phyloP scores from a whole-genome alignment of 2,113 vertebrate species.

The Leptodactylus fuscus region DNA sequence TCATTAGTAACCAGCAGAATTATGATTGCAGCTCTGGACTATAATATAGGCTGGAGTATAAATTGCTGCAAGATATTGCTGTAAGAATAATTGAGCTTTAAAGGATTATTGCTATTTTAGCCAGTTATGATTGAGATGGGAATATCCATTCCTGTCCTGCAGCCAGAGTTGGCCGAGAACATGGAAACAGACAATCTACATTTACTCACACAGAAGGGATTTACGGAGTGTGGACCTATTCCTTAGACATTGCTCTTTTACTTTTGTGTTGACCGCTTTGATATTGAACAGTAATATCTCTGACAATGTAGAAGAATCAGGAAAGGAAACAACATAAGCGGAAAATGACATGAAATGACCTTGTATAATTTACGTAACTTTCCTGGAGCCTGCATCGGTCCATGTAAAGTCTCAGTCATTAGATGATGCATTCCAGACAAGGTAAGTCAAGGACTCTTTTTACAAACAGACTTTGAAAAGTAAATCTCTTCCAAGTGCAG shows the following conservation, averaged over 20 bases:
- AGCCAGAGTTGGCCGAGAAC: too few relatives aligned
- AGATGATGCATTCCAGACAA: conserved; percentile 22
- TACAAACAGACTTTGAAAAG: conserved; percentile 4
- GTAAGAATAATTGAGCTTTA: too few relatives aligned
- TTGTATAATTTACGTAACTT: neutral
- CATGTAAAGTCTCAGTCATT: conserved; percentile 4
- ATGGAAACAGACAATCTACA: too few relatives aligned
- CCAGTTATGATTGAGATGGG: too few relatives aligned
- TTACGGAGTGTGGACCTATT: too few relatives aligned
- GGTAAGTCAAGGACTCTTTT: conserved; percentile 15
- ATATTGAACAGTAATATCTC: neutral
- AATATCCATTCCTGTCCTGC: too few relatives aligned
- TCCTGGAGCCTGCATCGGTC: neutral
- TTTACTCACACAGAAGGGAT: too few relatives aligned
- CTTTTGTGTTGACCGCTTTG: too few relatives aligned
- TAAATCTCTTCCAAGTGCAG: neutral
- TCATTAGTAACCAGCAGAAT: neutral
- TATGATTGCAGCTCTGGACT: neutral
- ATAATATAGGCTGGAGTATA: neutral
- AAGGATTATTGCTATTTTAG: too few relatives aligned
- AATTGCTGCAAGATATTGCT: too few relatives aligned
- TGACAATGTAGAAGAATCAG: neutral
- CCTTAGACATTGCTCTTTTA: too few relatives aligned
- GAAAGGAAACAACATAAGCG: neutral
- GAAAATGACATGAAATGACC: conserved; percentile 14